phyloP scores from a whole-genome alignment of 2,797 vertebrate species.

The Coregonus sp. region DNA sequence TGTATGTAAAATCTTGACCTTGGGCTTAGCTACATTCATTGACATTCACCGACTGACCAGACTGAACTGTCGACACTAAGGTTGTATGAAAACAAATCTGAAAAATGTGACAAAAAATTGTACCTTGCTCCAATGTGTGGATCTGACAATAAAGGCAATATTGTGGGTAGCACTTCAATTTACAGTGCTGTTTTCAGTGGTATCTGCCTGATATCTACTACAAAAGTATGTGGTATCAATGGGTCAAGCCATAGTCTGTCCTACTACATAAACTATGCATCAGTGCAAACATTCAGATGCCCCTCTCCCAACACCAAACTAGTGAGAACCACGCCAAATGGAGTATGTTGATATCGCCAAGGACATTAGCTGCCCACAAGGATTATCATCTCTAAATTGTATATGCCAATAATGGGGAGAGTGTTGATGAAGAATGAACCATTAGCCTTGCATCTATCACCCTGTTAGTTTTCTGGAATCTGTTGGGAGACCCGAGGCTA shows the following conservation, averaged over 20 bases:
- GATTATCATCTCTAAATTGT: background rate
- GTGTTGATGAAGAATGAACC: background rate
- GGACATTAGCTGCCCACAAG: background rate
- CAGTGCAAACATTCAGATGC: background rate
- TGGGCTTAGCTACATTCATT: too few relatives aligned
- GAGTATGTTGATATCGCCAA: background rate
- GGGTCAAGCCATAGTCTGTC: background rate
- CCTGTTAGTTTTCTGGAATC: slow-evolving; percentile 11
- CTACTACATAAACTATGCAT: background rate
- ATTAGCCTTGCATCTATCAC: slow-evolving; percentile 7
- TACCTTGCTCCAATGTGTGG: background rate
- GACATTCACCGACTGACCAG: too few relatives aligned
- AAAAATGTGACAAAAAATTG: background rate
- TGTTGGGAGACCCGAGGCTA: background rate
- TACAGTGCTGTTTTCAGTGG: background rate
- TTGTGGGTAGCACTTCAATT: background rate
- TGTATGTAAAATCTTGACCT: too few relatives aligned
- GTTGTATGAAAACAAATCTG: too few relatives aligned
- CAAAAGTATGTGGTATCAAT: background rate
- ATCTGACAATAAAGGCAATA: background rate
- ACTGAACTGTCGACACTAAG: too few relatives aligned
- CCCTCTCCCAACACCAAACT: background rate
- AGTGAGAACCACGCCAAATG: background rate
- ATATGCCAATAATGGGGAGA: background rate
- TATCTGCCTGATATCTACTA: background rate